phyloP scores from a whole-genome alignment of 2,888 invertebrate genomes.

The Cryptocheilus praepositus region DNA sequence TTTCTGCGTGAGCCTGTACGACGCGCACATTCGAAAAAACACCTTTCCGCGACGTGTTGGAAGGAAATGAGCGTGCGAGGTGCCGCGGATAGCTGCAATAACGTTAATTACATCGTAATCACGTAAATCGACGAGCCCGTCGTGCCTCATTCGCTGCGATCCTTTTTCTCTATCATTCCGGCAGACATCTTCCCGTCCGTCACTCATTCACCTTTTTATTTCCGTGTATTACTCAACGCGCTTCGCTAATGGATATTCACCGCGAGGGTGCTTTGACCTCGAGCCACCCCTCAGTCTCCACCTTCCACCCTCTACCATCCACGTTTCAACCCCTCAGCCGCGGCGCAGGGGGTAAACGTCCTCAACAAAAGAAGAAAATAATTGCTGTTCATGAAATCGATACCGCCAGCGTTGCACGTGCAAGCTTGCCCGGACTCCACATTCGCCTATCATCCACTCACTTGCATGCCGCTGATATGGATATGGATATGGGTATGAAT shows the following conservation, averaged over 20 bases:
- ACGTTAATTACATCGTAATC: constrained; percentile 43
- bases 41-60: no score
- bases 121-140: constrained; percentile 32
- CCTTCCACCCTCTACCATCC: not conserved
- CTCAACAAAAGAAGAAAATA: constrained; percentile 56
- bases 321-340: constrained; percentile 1
- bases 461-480: no score
- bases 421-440: not conserved
- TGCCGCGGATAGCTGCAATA: constrained; percentile 23
- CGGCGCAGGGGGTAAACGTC: constrained; percentile 48
- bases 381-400: constrained; percentile 56
- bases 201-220: constrained; percentile 5
- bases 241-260: constrained; percentile 50
- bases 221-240: constrained; percentile 4
- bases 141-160: no score
- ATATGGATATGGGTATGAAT: no score
- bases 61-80: no score
- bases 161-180: constrained; percentile 5
- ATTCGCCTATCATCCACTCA: no score
- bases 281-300: constrained; percentile 17
- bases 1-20: no score
- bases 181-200: not conserved
- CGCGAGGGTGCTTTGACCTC: constrained; percentile 53
- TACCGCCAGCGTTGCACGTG: constrained; percentile 33
- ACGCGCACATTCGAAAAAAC: no score